Conservation (phyloP, 2,888 invertebrate species). For the Portevinia maculata region DNA sequence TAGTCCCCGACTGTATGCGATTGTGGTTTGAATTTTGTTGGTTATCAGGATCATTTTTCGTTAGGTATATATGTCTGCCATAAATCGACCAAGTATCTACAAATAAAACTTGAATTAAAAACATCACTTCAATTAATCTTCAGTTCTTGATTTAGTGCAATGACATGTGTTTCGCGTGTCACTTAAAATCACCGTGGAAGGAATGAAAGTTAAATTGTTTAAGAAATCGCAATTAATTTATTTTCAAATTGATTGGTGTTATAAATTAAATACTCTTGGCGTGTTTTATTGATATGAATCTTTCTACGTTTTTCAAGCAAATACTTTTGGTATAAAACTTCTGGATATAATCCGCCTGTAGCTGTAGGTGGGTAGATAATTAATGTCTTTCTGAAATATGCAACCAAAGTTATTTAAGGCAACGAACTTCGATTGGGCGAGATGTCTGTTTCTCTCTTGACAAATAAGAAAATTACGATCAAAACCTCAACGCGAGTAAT, state of each 20-base stretch:
- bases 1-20: background rate
- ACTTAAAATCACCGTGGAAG: background rate
- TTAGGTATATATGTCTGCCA: background rate
- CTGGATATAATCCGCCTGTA: background rate
- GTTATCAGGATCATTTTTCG: conserved; percentile 24
- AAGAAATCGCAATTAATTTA: conserved; percentile 22
- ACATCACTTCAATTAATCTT: conserved; percentile 29
- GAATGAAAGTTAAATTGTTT: conserved; percentile 15
- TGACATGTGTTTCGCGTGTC: background rate
- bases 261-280: conserved; percentile 24
- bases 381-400: conserved; percentile 5
- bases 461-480: no score
- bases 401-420: no score
- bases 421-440: no score
- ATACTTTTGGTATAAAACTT: background rate
- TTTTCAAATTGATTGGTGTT: conserved; percentile 26
- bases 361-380: conserved; percentile 13
- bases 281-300: conserved; percentile 28
- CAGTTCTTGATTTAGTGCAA: conserved; percentile 4
- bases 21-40: background rate
- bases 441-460: no score
- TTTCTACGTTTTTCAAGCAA: background rate
- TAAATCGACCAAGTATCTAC: conserved; percentile 28
- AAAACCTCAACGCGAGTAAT: no score
- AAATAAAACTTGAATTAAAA: conserved; percentile 41